Evolutionary conservation across 2,888 invertebrate species (phyloP), one percentile per base, ranked within the genome.

Genomic region (Lasioglossum marginatum): DNA sequence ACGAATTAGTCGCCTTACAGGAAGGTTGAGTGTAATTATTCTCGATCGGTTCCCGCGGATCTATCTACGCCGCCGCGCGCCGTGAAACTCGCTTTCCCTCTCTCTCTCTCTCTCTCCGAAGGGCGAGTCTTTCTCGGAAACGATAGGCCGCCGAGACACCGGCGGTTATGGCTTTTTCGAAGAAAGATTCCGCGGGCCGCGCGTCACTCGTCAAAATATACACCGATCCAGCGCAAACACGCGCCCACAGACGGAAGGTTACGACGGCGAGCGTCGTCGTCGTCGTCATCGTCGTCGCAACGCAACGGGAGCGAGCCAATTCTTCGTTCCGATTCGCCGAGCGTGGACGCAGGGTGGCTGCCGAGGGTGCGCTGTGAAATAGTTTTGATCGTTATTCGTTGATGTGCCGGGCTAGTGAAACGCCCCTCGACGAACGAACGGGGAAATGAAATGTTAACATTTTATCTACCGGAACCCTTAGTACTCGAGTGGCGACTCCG

Each of bases 131-230:
- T 86, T 85, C 86, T 68, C 14, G 73, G 85, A 86, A 66, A 85
- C 45, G 16, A 63, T 63, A 31, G 16, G 70, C 74, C 40, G 60
- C 75, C 19, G 85, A 60, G 63, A 63, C 63, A 63, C 75, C 68
- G 78, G 81, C 79, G 16, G 85, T 86, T 86, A 86, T 57, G 78
- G 75, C 68, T 81, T 84, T 81, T 86, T 75, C 86, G 72, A 78
- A 71, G 86, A 86, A 86, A 85, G 86, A 74, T 72, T 57, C 57
- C 81, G 72, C 74, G 77, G 66, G 23, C 37, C 45, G 77, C 74
- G 81, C n/a, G 77, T 77, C 76, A 70, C 80, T 83, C 80, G 84
- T 70, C 82, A 86, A 85, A 86, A 86, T 85, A 85, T 82, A 82
- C 86, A 34, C 37, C 63, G 79, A 68, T 77, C 73, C 77, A 74